Percentiles rank a stretch among this genome's conserved stretches.
These are phyloP conservation scores for Agrochola litura DNA, from an alignment of 2,888 invertebrate species.

Conservation along the genomic window DNA sequence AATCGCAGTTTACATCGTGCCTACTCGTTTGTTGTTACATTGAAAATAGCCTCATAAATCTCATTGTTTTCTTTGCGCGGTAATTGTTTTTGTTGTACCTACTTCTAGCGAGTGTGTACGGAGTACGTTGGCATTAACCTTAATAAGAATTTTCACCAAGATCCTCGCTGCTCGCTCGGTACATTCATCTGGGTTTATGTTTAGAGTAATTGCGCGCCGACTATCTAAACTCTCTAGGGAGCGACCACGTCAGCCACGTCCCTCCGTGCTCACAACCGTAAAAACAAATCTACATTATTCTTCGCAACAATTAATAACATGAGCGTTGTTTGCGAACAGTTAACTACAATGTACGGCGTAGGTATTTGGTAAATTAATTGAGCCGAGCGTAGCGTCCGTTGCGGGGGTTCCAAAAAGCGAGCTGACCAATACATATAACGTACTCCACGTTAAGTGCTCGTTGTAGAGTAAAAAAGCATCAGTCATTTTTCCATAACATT, in stretches of 20 bases:
- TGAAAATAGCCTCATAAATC: conserved; percentile 50
- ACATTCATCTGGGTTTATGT: conserved; percentile 58
- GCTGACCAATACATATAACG: conserved; percentile 5
- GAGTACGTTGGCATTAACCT: conserved; percentile 43
- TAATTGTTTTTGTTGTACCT: conserved; percentile 39
- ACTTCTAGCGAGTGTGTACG: conserved; percentile 28
- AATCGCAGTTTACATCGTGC: conserved; percentile 39
- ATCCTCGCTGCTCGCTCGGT: conserved; percentile 27
- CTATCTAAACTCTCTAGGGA: conserved; percentile 56
- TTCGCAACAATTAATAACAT: conserved; percentile 40
- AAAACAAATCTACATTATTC: conserved; percentile 53
- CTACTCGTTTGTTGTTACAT: conserved; percentile 42
- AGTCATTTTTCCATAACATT: conserved; percentile 23
- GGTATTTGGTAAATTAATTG: conserved; percentile 37
- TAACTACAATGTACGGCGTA: conserved; percentile 3
- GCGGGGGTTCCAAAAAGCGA: conserved; percentile 23
- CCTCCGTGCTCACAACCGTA: conserved; percentile 43
- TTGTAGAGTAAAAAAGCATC: conserved; percentile 18
- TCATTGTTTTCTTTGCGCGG: conserved; percentile 40
- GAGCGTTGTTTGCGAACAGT: conserved; percentile 29
- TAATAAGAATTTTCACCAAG: conserved; percentile 57
- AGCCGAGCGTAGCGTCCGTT: conserved; percentile 8
- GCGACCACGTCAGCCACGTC: conserved; percentile 28
- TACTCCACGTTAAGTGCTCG: not conserved
- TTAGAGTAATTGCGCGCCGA: conserved; percentile 58